phyloP scores from a whole-genome alignment of 2,797 vertebrate genomes.

The Orestias chungarensis region DNA sequence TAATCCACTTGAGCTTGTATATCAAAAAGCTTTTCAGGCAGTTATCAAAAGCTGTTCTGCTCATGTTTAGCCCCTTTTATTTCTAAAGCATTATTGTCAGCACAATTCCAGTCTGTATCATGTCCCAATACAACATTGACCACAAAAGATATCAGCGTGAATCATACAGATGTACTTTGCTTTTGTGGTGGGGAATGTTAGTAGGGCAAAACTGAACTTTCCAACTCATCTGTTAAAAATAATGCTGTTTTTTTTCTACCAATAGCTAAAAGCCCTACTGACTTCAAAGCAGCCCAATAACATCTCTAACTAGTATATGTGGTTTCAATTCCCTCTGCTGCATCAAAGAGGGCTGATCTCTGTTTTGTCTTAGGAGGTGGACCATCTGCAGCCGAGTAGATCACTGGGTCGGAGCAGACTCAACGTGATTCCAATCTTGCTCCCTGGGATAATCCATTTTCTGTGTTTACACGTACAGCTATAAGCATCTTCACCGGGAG shows the following conservation, averaged over 20 bases:
- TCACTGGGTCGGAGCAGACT: conserved; percentile 65
- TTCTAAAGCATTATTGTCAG: no score
- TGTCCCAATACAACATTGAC: no score
- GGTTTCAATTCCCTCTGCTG: conserved; percentile 2
- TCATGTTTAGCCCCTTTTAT: background rate
- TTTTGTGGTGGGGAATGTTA: no score
- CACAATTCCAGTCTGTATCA: no score
- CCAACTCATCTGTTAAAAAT: no score
- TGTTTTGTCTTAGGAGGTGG: conserved; percentile 40
- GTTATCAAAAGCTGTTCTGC: background rate
- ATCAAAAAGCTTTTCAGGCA: background rate
- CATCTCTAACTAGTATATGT: background rate
- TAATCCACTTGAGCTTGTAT: background rate
- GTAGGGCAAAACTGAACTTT: no score
- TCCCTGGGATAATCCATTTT: conserved; percentile 62
- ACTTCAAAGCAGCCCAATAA: background rate
- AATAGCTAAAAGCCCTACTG: no score
- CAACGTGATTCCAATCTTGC: conserved; percentile 59
- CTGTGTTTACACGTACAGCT: conserved; percentile 18
- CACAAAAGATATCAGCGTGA: no score
- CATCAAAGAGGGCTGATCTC: conserved; percentile 46
- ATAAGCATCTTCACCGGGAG: conserved; percentile 18
- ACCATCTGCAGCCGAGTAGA: conserved; percentile 69
- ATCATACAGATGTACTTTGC: no score
- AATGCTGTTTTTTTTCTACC: no score